phyloP scores from a whole-genome alignment of 2,888 invertebrate genomes.

The Polyploca ridens region DNA sequence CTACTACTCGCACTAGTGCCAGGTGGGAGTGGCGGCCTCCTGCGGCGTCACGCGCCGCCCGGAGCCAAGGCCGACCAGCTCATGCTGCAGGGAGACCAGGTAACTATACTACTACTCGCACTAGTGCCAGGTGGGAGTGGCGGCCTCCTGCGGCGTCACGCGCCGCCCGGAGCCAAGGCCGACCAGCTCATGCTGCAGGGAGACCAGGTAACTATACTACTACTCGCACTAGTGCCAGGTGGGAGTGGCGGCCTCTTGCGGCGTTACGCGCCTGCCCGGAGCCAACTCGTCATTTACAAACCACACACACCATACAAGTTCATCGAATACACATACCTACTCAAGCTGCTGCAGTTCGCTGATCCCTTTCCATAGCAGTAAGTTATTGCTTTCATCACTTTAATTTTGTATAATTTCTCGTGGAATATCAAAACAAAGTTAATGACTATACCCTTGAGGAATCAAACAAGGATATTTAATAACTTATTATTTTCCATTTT shows the following conservation, averaged over 20 bases:
- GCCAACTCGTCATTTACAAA: slow-evolving; percentile 70
- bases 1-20: slow-evolving; percentile 86
- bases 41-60: slow-evolving; percentile 90
- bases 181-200: slow-evolving; percentile 95
- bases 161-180: slow-evolving; percentile 88
- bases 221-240: slow-evolving; percentile 90
- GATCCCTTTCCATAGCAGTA: too few relatives aligned
- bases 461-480: too few relatives aligned
- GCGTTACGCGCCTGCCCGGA: slow-evolving; percentile 89
- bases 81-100: slow-evolving; percentile 96
- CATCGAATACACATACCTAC: too few relatives aligned
- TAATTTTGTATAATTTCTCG: too few relatives aligned
- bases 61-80: slow-evolving; percentile 91
- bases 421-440: too few relatives aligned
- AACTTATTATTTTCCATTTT: slow-evolving; percentile 31
- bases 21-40: slow-evolving; percentile 94
- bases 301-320: too few relatives aligned
- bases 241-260: slow-evolving; percentile 94
- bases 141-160: slow-evolving; percentile 93
- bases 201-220: slow-evolving; percentile 88
- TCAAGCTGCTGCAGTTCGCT: too few relatives aligned
- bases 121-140: slow-evolving; percentile 92
- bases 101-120: slow-evolving; percentile 72
- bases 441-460: too few relatives aligned
- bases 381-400: too few relatives aligned